phyloP scores from a whole-genome alignment of 2,888 invertebrate genomes.

The Heteromurus nitidus region DNA sequence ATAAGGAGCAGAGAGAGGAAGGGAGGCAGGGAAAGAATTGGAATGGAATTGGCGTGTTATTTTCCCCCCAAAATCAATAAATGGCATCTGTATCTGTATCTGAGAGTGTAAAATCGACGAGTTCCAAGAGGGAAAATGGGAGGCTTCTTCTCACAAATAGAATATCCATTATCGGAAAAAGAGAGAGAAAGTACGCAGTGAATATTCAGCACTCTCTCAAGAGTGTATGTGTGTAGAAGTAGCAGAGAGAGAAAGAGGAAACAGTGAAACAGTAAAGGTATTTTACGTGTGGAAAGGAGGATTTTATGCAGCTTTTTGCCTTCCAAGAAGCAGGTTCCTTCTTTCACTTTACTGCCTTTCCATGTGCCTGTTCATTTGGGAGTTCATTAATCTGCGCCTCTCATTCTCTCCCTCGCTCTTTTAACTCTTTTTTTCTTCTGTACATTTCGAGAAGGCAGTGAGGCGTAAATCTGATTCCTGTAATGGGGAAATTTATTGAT shows the following conservation, averaged over 20 bases:
- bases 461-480: slow-evolving; percentile 48
- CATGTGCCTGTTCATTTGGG: slow-evolving; percentile 49
- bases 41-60: neutral
- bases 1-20: neutral
- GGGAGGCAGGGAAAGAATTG: neutral
- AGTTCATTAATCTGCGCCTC: slow-evolving; percentile 57
- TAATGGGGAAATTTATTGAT: slow-evolving; percentile 60
- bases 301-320: slow-evolving; percentile 44
- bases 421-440: slow-evolving; percentile 36
- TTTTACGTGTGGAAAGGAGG: slow-evolving; percentile 31
- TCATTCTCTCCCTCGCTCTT: slow-evolving; percentile 48
- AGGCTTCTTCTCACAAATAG: slow-evolving; percentile 9
- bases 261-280: no score
- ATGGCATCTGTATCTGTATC: slow-evolving; percentile 12
- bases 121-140: neutral
- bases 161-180: slow-evolving; percentile 11
- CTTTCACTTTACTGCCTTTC: slow-evolving; percentile 5
- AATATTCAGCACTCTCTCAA: neutral
- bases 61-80: slow-evolving; percentile 15
- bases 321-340: slow-evolving; percentile 4
- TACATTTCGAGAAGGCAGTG: slow-evolving; percentile 54
- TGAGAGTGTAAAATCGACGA: neutral
- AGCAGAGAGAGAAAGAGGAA: neutral
- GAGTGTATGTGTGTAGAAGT: neutral
- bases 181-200: neutral